Evolutionary conservation across 2,888 invertebrate species (phyloP), one percentile per base, ranked within the genome.

Genomic region (Molorchus minor): DNA sequence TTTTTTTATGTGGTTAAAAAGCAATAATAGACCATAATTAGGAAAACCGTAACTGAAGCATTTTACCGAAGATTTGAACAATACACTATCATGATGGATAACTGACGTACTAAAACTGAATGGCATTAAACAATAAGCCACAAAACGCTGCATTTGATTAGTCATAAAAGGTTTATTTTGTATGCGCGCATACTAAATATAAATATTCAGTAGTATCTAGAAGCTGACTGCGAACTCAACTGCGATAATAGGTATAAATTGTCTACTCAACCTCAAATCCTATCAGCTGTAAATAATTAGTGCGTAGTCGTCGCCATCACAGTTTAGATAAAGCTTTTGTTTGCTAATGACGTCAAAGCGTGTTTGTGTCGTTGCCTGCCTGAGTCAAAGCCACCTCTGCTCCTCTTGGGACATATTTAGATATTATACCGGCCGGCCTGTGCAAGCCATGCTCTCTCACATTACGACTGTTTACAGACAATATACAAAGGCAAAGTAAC

Each of bases 281-380:
- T 47, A 30, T 56, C 56, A 56, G 56, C 56, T 56, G 56, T 41
- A 56, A 47, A 56, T 45, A 54, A 45, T 56, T 25, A 38, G 38
- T 49, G 56, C 56, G 56, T 56, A 56, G 56, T 56, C 56, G 46
- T 21, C 19, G 49, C 21, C 36, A 49, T 49, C 56, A 49, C 16
- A 17, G 53, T 41, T 46, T 46, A 55, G 55, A 55, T 55, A 55
- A 46, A 43, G 49, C 56, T 56, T 56, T 56, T 56, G 56, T 56
- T 49, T 33, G 41, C 17, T 29, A 8, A 12, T 56, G 56, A 56
- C 56, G 56, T 56, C 56, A 56, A 43, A 20, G 53, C 20, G 16
- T 30, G 43, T 15, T 53, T 38, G 43, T 19, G 15, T 10, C 43
- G n/a, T 10, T 21, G 19, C 21, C 35, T 21, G 19, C 21, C 35